Evolutionary conservation across 2,888 invertebrate species (phyloP), one percentile per base, ranked within the genome.

Genomic region (Drosophila borborema): DNA sequence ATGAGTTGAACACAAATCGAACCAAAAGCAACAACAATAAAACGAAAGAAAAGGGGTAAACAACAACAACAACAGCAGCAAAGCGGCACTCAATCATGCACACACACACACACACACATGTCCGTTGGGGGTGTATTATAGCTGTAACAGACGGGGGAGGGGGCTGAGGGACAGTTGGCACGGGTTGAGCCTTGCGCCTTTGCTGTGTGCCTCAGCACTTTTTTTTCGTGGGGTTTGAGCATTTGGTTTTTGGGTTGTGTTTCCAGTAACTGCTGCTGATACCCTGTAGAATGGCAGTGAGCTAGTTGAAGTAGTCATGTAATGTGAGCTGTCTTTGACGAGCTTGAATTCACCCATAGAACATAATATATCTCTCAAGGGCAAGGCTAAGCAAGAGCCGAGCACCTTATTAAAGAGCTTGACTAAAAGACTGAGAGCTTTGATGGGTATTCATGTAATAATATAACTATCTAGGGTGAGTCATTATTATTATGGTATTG

Each of bases 1-100:
- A 92, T 92, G 92, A 92, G 92, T 91, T 54, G 70, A 60, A 77
- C 74, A 64, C 61, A 82, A 90, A 89, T 85, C 73, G 80, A 76
- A 72, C 70, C 66, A 69, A 66, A 61, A 66, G 49, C 80, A 58
- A 56, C 51, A 75, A 73, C 59, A 64, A 68, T 2, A 59, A 40
- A 6, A 40, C 0, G 7, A n/a, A 80, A 68, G 67, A 59, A 86
- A 82, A 76, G 74, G 81, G 74, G 64, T 76, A 66, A 70, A 49
- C 80, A 58, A 61, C 51, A 75, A 59, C 61, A 71, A 56, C 56
- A 72, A 67, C 48, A 56, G 23, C 59, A 76, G 56, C 66, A 64
- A 31, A 49, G 63, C 60, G 85, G 69, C 85, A 89, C 86, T 88
- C 88, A 88, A 90, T 90, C 86, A 86, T 80, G 74, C 77, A 71